Evolutionary conservation across 2,797 vertebrate species (phyloP), one percentile per base, ranked within the genome.

Genomic region (Neoniphon sammara): DNA sequence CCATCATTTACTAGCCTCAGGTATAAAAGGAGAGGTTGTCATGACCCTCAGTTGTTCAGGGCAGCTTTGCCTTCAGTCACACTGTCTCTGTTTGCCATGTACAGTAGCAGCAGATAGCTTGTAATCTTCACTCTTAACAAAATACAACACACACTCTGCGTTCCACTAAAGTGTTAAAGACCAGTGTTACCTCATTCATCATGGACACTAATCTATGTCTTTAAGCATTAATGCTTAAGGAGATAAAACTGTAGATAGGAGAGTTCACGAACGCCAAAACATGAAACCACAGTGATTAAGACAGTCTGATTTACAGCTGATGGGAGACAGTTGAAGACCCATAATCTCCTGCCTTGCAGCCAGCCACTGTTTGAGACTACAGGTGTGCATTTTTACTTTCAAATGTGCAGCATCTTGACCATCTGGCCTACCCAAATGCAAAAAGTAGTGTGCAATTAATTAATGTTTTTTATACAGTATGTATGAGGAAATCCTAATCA

Each of bases 241-340:
- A 77, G 81, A 90, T 86, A 73, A 79, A 78, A 64, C 84, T 52
- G 62, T 3, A 82, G 87, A 89, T 76, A 68, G 17, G 46, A 31
- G 42, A 75, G 30, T 76, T 77, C 44, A 68, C 54, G 58, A 78
- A 75, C 67, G 57, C 55, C 64, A 75, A 75, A 86, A 73, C 77
- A 76, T 54, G 63, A 78, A 61, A 54, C 50, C 36, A 57, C 63
- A 63, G 58, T 12, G 74, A 82, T 82, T 79, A 70, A 23, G 69
- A 59, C 54, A 17, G 62, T 57, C 61, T 10, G 59, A 54, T 50
- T 65, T 44, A 52, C 39, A 60, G 66, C 8, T 0, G 44, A 21
- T 78, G n/a, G 47, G 39, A n/a, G 21, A 63, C 60, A 57, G 69
- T 34, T 73, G 72, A 73, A 55, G 73, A 78, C 8, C 39, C 7